Percentiles rank a stretch among this genome's conserved stretches.
These are phyloP conservation scores for Nestor notabilis DNA, from an alignment of 2,113 vertebrate genomes.

Conservation along the genomic window DNA sequence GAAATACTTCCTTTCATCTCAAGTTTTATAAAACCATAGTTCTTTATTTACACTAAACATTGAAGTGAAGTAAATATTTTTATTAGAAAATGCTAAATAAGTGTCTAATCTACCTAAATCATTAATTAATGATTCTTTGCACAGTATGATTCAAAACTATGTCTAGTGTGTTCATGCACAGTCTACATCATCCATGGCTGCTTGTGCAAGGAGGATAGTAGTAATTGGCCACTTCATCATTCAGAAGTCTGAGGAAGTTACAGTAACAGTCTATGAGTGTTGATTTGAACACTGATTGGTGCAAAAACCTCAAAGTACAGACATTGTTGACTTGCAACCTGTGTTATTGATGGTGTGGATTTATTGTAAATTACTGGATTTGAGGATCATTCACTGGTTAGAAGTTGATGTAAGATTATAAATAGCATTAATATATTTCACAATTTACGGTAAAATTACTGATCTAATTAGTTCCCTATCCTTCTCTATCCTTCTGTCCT, in stretches of 20 bases:
- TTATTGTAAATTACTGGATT: neutral
- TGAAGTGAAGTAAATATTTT: neutral
- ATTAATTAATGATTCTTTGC: neutral
- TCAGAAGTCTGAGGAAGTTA: neutral
- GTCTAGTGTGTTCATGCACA: neutral
- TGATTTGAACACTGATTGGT: neutral
- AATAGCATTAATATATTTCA: neutral
- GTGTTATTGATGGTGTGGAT: neutral
- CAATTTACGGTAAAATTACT: neutral
- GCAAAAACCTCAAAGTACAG: neutral
- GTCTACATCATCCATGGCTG: neutral
- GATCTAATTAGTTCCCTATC: neutral
- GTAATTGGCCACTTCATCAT: neutral
- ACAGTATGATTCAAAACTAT: neutral
- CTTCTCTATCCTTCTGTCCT: neutral
- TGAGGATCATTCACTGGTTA: neutral
- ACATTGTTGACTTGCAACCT: neutral
- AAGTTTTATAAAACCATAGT: neutral
- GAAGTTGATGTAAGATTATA: neutral
- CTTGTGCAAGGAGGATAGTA: neutral
- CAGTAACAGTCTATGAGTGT: neutral
- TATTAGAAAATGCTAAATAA: neutral
- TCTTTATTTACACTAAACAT: neutral
- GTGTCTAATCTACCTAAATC: neutral
- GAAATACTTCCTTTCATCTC: neutral